phyloP scores from a whole-genome alignment of 2,888 invertebrate species.

The Drosophila helvetica region DNA sequence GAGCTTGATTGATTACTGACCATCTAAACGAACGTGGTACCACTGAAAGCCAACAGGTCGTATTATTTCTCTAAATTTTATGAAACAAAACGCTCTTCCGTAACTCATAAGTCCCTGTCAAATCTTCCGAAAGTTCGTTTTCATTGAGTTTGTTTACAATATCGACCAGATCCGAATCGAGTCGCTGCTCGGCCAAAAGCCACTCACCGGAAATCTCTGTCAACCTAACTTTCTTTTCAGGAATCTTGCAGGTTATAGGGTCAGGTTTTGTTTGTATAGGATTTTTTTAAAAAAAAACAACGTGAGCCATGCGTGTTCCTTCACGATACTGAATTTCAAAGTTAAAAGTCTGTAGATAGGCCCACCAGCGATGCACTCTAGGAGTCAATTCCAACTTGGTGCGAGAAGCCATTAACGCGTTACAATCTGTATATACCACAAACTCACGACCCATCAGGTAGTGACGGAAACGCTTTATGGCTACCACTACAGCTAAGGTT shows the following conservation, averaged over 20 bases:
- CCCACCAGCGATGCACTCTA: no score
- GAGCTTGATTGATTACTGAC: no score
- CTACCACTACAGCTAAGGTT: constrained; percentile 49
- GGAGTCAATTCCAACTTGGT: constrained; percentile 27
- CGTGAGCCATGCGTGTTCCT: constrained; percentile 41
- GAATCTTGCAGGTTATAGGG: constrained; percentile 2
- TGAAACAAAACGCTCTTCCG: constrained; percentile 14
- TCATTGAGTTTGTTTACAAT: constrained; percentile 4
- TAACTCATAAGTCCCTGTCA: constrained; percentile 29
- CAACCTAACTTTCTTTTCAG: constrained; percentile 29
- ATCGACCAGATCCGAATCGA: constrained; percentile 10
- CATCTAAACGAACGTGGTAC: constrained; percentile 13
- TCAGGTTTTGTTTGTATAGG: not conserved
- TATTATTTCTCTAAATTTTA: constrained; percentile 14
- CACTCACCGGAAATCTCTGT: constrained; percentile 31
- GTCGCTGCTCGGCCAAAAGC: constrained; percentile 12
- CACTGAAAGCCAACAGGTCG: constrained; percentile 16
- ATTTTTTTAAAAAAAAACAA: constrained; percentile 36
- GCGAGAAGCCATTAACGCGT: constrained; percentile 28
- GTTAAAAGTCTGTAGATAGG: constrained; percentile 19
- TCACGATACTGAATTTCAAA: constrained; percentile 29
- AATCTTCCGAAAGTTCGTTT: not conserved
- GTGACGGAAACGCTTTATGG: constrained; percentile 52
- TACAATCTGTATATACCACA: constrained; percentile 29
- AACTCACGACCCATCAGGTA: constrained; percentile 35